phyloP scores from a whole-genome alignment of 2,797 vertebrate species.

The Spinus olivaceus region DNA sequence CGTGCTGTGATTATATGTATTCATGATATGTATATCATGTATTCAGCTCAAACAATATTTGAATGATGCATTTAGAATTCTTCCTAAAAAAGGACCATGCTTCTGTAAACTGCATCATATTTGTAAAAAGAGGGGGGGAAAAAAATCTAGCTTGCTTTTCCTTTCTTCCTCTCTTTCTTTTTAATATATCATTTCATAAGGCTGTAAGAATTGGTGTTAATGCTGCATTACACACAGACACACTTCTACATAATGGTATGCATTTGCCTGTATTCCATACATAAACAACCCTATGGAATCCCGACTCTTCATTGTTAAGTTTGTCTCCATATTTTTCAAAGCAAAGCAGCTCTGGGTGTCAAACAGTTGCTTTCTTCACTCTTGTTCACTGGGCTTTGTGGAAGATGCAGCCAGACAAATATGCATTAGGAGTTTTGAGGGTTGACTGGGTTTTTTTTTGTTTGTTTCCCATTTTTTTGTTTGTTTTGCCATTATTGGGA shows the following conservation, averaged over 20 bases:
- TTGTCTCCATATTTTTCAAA: constrained; percentile 55
- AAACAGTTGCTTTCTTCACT: neutral
- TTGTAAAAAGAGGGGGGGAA: constrained; percentile 22
- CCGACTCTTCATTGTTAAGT: constrained; percentile 32
- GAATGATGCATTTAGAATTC: constrained; percentile 78
- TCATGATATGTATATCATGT: constrained; percentile 77
- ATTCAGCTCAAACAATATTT: constrained; percentile 79
- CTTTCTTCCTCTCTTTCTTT: constrained; percentile 36
- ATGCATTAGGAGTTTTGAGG: neutral
- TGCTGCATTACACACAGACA: constrained; percentile 62
- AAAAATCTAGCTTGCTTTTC: constrained; percentile 65
- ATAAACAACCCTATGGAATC: constrained; percentile 59
- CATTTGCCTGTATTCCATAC: constrained; percentile 57
- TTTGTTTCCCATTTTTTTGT: neutral
- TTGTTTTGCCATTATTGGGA: neutral
- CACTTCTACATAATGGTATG: constrained; percentile 52
- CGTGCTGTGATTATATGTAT: constrained; percentile 75
- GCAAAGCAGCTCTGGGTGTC: neutral
- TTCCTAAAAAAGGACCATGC: constrained; percentile 74
- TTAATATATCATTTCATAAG: constrained; percentile 54
- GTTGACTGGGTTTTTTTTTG: neutral
- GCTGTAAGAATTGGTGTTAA: constrained; percentile 64
- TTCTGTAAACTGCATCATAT: constrained; percentile 77
- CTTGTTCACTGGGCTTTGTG: neutral
- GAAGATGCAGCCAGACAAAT: neutral